Base-by-base conservation (phyloP, 64 coral and sea anemone genomes). In the Stylophora pistillata region DNA sequence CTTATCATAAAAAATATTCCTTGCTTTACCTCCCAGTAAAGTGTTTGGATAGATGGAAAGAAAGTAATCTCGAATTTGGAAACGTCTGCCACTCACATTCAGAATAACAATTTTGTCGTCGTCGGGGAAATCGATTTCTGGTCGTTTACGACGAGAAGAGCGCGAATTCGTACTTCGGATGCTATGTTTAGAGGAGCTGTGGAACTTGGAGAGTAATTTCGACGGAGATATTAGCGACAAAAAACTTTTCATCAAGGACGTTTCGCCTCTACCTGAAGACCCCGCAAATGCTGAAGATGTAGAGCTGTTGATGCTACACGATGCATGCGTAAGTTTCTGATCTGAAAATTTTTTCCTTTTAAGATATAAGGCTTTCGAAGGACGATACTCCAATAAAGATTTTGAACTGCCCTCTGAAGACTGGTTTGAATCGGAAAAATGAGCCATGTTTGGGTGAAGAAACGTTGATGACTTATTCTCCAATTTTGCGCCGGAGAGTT, bases 21-120 rank as follows among this genome's bases (percentile, higher is more conserved):
- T 85, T 7, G 60, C 81, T 21, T 58, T 66, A 30, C 72, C 75
- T 27, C 92, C 92, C 1, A 94, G 73, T 32, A 94, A 64, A 5
- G 92, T 94, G 6, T 86, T 74, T 10, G 92, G 87, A 26, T 89
- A 59, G 21, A 89, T 52, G 1, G 78, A 76, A 25, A 86, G 86
- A 30, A 89, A 85, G 2, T 94, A 85, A 21, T 89, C 87, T 13
- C 89, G 87, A 17, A 89, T 72, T 79, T 85, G 64, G 79, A 94
- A 94, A 15, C 55, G 54, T 58, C 71, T 62, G 0, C 92, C 92
- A 7, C 92, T 89, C 23, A 94, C 92, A 30, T 94, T 94, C n/a
- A 94, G n/a, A 13, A 73, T 28, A 25, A 89, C 52, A 63, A 83
- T 26, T 60, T 61, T 85, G 13, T 69, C 62, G 60, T 84, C 86